Evolutionary conservation across 1,140 invertebrate species (phyloP), one percentile per base, ranked within the genome.

Genomic region (Zaprionus taronus): DNA sequence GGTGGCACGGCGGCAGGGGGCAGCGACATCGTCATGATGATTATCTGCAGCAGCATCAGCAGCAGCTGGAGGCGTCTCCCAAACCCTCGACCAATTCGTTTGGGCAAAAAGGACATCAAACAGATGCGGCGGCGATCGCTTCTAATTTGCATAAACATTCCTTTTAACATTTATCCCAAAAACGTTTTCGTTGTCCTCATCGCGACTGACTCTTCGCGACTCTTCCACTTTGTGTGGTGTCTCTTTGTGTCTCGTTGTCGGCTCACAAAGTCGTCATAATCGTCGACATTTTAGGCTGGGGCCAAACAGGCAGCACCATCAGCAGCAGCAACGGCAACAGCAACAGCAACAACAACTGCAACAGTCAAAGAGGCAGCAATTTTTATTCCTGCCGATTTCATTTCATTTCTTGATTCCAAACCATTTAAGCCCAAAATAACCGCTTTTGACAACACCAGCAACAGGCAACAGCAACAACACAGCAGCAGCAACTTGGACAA

Each of bases 111-210:
- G 85, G 85, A 91, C 83, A 84, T 91, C 87, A 91, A 91, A 91
- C 87, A 91, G 87, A 75, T 87, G 87, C 87, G 65, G 83, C 87
- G 83, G 83, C 87, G 83, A 91, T 91, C 89, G 81, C 79, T 91
- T 91, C 87, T 91, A 91, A 91, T 91, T 91, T 91, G 87, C 87
- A 91, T 91, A 91, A 91, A 91, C 87, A 91, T 91, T 91, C 87
- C 77, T 84, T 87, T 91, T 91, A 91, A 91, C 87, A 87, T 91
- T 91, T 89, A 87, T 87, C 83, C 75, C 81, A 90, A 90, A 89
- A 90, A 85, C 85, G 81, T 75, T 90, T 90, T 90, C 68, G 76
- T 71, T 84, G 85, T 90, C 76, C 36, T 41, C 11, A 49, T 64
- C 49, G 28, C 57, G 60, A 53, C 41, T 71, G 26, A 26, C 36